phyloP scores from a whole-genome alignment of 2,113 vertebrate species.

The Spea multiplicata region DNA sequence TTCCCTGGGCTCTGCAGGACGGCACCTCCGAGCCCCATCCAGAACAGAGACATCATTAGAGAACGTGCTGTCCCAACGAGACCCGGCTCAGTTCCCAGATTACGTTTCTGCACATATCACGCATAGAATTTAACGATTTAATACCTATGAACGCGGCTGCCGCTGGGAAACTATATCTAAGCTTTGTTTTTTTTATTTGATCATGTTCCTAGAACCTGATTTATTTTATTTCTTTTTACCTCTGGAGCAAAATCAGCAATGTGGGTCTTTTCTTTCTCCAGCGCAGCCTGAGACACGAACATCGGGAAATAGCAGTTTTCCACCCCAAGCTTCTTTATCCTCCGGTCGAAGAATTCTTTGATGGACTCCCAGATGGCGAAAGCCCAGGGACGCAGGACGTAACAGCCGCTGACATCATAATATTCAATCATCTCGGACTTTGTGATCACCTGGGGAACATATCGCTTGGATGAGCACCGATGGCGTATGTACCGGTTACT shows the following conservation, averaged over 20 bases:
- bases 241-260: conserved; percentile 95
- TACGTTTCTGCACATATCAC: too few species aligned
- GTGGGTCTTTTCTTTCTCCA: conserved; percentile 92
- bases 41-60: too few species aligned
- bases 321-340: conserved; percentile 94
- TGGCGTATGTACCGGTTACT: too few species aligned
- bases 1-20: too few species aligned
- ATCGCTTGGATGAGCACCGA: background rate
- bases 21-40: too few species aligned
- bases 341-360: conserved; percentile 86
- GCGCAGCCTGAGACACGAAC: conserved; percentile 92
- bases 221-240: conserved; percentile 61
- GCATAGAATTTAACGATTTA: too few species aligned
- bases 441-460: conserved; percentile 85
- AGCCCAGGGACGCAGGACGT: conserved; percentile 93
- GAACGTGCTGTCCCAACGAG: too few species aligned
- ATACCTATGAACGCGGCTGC: too few species aligned
- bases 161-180: too few species aligned
- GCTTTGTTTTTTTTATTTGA: too few species aligned
- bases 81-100: too few species aligned
- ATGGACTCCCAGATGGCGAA: conserved; percentile 91
- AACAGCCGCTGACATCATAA: conserved; percentile 96
- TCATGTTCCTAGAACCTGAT: too few species aligned
- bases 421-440: conserved; percentile 98
- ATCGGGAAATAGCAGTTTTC: conserved; percentile 99